phyloP scores from a whole-genome alignment of 2,113 vertebrate species.

The Syrrhaptes paradoxus region DNA sequence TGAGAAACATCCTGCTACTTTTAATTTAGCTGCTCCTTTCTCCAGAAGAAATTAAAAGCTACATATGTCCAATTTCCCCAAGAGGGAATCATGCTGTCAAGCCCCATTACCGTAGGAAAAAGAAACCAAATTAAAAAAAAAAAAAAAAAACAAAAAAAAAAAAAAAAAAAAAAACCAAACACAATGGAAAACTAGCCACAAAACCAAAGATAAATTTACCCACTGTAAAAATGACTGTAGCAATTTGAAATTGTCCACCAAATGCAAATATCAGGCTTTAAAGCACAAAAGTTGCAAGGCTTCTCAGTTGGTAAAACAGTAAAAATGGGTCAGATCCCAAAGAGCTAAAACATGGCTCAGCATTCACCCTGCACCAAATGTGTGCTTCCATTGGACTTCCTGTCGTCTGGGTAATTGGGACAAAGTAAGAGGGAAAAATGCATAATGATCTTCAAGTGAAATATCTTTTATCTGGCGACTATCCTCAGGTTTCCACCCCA shows the following conservation, averaged over 20 bases:
- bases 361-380: neutral
- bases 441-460: neutral
- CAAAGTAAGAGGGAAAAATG: neutral
- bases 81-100: constrained; percentile 26
- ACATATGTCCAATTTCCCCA: constrained; percentile 42
- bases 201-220: neutral
- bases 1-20: constrained; percentile 37
- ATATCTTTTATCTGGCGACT: neutral
- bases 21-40: constrained; percentile 44
- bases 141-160: neutral
- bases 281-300: neutral
- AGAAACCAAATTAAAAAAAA: neutral
- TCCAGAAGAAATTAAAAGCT: constrained; percentile 54
- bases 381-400: neutral
- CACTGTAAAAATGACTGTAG: neutral
- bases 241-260: neutral
- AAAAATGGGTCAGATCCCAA: neutral
- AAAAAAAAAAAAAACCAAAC: too few species aligned
- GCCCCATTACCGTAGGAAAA: neutral
- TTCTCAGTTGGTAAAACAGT: neutral
- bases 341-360: neutral
- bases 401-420: neutral
- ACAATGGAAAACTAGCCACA: neutral
- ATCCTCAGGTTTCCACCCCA: neutral
- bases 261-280: neutral